Evolutionary conservation across 1,140 invertebrate species (phyloP).

Genomic region (Laupala kohalensis): DNA sequence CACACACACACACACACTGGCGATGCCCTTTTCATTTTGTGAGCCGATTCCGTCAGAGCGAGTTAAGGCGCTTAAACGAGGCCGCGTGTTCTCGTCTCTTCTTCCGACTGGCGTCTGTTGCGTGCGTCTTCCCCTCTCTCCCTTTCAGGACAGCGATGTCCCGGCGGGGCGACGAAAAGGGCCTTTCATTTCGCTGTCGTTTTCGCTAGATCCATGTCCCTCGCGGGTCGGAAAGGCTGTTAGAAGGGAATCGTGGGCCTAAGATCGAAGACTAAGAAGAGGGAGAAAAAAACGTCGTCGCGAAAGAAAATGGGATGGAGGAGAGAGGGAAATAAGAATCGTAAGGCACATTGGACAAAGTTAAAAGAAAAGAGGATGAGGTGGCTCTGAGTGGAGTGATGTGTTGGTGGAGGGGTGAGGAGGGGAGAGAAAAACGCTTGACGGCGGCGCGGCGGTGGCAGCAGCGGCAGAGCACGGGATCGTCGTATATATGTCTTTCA

Average conservation of each 20-base stretch:
- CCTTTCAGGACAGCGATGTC: not conserved
- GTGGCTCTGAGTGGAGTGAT: no score
- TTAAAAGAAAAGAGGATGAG: no score
- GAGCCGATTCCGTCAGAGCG: not conserved
- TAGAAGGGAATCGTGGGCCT: not conserved
- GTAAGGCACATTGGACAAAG: no score
- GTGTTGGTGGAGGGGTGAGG: no score
- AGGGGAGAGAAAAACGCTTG: no score
- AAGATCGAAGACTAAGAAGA: not conserved
- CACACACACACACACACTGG: no score
- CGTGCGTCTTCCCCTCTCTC: not conserved
- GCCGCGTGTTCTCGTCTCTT: not conserved
- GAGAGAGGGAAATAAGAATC: no score
- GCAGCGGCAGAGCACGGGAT: no score
- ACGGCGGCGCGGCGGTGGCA: no score
- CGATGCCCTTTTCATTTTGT: not conserved
- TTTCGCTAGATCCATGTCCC: not conserved
- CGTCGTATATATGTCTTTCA: constrained; percentile 1
- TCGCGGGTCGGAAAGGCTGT: not conserved
- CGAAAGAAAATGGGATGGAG: no score
- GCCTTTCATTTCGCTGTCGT: constrained; percentile 1
- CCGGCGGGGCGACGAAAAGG: not conserved
- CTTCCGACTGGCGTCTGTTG: not conserved
- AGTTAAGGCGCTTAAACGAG: constrained; percentile 2
- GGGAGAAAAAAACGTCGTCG: no score